Evolutionary conservation across 2,888 invertebrate genomes (phyloP).

Genomic region (Vesta saturnalis): DNA sequence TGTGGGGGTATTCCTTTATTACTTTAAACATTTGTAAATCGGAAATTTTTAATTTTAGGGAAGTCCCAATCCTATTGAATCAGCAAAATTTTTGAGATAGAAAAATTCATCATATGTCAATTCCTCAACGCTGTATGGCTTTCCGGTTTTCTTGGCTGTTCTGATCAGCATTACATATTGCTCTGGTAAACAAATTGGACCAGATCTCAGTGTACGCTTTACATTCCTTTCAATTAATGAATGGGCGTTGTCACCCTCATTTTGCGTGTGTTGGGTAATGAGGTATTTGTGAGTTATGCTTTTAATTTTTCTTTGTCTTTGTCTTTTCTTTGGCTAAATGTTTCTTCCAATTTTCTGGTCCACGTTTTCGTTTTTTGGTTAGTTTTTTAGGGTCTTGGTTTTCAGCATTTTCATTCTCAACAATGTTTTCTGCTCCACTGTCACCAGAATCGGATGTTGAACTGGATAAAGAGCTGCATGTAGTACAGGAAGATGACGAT

Average conservation of each 20-base stretch:
- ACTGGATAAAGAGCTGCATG: background rate
- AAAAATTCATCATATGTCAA: background rate
- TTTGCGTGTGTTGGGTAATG: conserved; percentile 10
- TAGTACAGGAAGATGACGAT: background rate
- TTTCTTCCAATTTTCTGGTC: background rate
- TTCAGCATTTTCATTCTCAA: no score
- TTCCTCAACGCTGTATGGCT: background rate
- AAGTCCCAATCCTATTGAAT: background rate
- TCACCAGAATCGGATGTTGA: background rate
- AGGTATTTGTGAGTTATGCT: conserved; percentile 13
- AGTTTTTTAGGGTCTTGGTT: background rate
- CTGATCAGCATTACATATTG: conserved; percentile 3
- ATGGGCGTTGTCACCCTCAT: conserved; percentile 18
- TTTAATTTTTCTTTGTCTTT: background rate
- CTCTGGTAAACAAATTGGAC: conserved; percentile 7
- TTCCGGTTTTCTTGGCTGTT: conserved; percentile 9
- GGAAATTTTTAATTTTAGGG: background rate
- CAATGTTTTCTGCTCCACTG: background rate
- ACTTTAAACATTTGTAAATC: background rate
- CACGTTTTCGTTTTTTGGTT: background rate
- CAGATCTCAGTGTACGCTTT: conserved; percentile 7
- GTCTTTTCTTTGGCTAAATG: background rate
- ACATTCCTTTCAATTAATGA: conserved; percentile 13
- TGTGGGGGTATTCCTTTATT: background rate
- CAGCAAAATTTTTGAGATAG: background rate